phyloP scores from a whole-genome alignment of 2,888 invertebrate species.

The Xylota segnis region DNA sequence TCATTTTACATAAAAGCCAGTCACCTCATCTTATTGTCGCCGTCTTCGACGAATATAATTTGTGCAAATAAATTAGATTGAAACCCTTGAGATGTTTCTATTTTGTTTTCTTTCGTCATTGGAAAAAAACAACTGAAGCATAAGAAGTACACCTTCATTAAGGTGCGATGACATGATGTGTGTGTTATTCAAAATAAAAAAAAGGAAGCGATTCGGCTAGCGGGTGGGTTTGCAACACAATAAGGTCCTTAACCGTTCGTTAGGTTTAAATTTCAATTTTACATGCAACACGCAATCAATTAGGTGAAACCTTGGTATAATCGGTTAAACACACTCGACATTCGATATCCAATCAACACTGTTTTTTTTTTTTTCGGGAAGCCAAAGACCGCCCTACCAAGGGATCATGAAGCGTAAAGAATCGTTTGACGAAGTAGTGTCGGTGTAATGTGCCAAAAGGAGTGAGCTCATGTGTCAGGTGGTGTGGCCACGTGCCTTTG shows the following conservation, averaged over 20 bases:
- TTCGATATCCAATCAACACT: conserved; percentile 47
- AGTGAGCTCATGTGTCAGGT: conserved; percentile 7
- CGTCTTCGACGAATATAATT: conserved; percentile 26
- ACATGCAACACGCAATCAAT: conserved; percentile 15
- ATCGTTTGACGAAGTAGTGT: conserved; percentile 45
- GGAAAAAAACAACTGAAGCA: conserved; percentile 52
- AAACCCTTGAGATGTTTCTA: conserved; percentile 46
- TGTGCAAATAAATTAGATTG: conserved; percentile 63
- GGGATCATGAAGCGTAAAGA: neutral
- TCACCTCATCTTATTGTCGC: conserved; percentile 14
- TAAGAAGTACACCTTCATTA: conserved; percentile 45
- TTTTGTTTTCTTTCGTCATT: conserved; percentile 34
- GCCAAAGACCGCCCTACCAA: neutral
- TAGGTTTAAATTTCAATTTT: conserved; percentile 26
- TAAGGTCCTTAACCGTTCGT: conserved; percentile 13
- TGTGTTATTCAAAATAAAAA: neutral
- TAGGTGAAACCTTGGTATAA: conserved; percentile 25
- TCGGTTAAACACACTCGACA: conserved; percentile 42
- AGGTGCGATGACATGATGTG: conserved; percentile 27
- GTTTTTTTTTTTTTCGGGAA: neutral
- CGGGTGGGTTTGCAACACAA: neutral
- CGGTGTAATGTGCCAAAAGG: conserved; percentile 14
- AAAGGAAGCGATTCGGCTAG: neutral
- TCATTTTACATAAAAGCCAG: conserved; percentile 8
- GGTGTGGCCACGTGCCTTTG: conserved; percentile 18